Percentiles rank a stretch among this genome's conserved stretches.
Conservation (phyloP, 1,140 invertebrate species). For the Pentalonia nigronervosa region DNA sequence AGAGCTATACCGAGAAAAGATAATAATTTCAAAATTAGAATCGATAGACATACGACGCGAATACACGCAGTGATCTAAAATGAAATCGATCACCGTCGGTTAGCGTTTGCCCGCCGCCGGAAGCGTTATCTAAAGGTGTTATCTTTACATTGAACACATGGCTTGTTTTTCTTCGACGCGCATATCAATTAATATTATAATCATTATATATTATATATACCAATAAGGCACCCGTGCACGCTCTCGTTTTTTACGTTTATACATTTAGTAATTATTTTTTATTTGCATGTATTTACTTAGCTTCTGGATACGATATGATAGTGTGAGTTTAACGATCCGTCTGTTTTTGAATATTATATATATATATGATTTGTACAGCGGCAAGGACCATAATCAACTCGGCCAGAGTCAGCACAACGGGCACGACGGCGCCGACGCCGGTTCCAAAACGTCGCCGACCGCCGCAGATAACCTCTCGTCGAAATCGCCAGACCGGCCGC, state of each 20-base stretch:
- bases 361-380: background rate
- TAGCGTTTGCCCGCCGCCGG: background rate
- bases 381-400: background rate
- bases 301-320: background rate
- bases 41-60: background rate
- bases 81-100: background rate
- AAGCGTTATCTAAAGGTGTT: background rate
- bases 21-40: background rate
- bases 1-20: background rate
- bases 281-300: background rate
- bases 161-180: background rate
- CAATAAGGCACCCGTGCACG: background rate
- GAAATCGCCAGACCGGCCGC: background rate
- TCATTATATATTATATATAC: background rate
- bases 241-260: background rate
- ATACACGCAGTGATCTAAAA: background rate
- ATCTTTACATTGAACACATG: conserved; percentile 17
- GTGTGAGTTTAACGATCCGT: background rate
- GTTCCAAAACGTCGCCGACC: background rate
- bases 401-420: background rate
- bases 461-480: background rate
- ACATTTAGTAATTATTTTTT: background rate
- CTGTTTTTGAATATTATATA: background rate
- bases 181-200: background rate
- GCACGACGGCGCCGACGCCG: background rate